phyloP scores from a whole-genome alignment of 1,140 invertebrate genomes.

The Pentalonia nigronervosa region DNA sequence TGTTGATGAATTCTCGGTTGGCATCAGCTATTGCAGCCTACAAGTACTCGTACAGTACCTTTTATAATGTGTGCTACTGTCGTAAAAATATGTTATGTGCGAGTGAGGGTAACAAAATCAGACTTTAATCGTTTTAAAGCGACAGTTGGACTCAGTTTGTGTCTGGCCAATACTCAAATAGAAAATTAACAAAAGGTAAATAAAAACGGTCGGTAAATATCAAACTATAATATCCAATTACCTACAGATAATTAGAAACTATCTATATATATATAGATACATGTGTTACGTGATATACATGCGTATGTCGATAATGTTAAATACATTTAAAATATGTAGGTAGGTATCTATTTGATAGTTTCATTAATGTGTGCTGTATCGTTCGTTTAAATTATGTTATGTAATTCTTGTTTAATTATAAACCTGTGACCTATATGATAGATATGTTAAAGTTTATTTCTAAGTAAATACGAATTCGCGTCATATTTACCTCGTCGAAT shows the following conservation, averaged over 20 bases:
- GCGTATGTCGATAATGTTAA: not conserved
- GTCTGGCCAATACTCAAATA: not conserved
- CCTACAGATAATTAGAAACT: not conserved
- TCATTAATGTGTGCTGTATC: not conserved
- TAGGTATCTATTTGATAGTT: not conserved
- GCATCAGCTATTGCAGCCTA: not conserved
- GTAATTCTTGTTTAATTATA: not conserved
- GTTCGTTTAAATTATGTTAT: not conserved
- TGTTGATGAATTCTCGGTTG: not conserved
- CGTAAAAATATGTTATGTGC: not conserved
- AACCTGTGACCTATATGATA: not conserved
- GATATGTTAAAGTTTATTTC: not conserved
- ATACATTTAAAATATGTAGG: not conserved
- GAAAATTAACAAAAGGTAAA: constrained; percentile 2
- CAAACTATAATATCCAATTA: not conserved
- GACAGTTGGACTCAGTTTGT: not conserved
- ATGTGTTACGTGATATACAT: too few species aligned
- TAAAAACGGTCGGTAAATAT: not conserved
- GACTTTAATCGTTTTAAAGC: not conserved
- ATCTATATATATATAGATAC: not conserved
- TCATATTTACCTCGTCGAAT: not conserved
- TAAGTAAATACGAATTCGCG: not conserved
- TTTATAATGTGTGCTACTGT: not conserved
- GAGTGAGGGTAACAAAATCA: not conserved
- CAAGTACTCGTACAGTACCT: not conserved